phyloP scores from a whole-genome alignment of 2,888 invertebrate genomes.

The Actias luna region DNA sequence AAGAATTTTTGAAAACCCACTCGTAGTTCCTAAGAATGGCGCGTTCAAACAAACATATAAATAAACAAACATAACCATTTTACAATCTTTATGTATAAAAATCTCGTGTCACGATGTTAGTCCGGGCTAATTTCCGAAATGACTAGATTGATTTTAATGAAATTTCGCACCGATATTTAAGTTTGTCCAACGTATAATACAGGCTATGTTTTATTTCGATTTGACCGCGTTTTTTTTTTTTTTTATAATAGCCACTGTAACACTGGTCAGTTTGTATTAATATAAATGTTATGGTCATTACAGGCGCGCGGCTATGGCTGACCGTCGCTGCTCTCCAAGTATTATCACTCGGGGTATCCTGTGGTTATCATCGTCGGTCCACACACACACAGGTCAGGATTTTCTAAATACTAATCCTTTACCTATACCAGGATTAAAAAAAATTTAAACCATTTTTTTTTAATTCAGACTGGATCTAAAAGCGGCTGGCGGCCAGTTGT shows the following conservation, averaged over 20 bases:
- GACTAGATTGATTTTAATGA: too few relatives aligned
- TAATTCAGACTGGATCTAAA: conserved; percentile 71
- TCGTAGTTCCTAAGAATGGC: too few relatives aligned
- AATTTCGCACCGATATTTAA: too few relatives aligned
- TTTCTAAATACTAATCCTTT: not conserved
- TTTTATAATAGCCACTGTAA: too few relatives aligned
- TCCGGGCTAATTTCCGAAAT: too few relatives aligned
- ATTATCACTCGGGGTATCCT: conserved; percentile 43
- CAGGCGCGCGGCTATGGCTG: conserved; percentile 64
- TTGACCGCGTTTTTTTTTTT: too few relatives aligned
- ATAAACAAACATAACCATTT: too few relatives aligned
- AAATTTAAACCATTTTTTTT: not conserved
- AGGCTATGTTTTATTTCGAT: not conserved
- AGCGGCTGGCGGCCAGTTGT: conserved; percentile 84
- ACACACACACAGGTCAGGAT: conserved; percentile 50
- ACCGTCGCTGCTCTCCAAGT: conserved; percentile 49
- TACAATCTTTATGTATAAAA: too few relatives aligned
- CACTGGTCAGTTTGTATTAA: not conserved
- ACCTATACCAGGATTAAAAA: not conserved
- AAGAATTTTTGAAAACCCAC: too few relatives aligned
- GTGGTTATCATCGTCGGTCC: conserved; percentile 60
- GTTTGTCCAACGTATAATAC: too few relatives aligned
- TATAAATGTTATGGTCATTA: not conserved
- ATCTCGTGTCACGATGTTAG: too few relatives aligned
- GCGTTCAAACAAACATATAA: too few relatives aligned